phyloP scores from a whole-genome alignment of 2,797 vertebrate genomes.

The Syngnathus rostellatus region DNA sequence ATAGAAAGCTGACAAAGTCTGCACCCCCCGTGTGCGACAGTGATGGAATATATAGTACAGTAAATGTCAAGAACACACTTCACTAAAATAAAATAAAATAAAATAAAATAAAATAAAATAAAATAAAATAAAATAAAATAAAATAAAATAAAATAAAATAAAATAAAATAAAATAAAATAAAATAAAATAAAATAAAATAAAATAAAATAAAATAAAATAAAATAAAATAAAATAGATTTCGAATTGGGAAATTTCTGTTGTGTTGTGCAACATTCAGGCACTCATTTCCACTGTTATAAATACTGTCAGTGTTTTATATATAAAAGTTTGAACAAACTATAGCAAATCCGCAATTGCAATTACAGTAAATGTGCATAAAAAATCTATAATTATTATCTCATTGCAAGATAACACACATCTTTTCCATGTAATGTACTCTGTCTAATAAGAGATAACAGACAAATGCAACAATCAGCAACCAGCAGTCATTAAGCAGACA shows the following conservation, averaged over 20 bases:
- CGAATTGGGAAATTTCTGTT: no score
- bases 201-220: no score
- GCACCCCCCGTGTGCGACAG: slow-evolving; percentile 18
- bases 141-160: no score
- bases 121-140: no score
- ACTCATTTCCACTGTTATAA: neutral
- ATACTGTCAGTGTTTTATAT: neutral
- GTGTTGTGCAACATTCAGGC: neutral
- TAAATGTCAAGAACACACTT: slow-evolving; percentile 50
- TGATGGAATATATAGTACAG: slow-evolving; percentile 12
- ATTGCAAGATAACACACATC: slow-evolving; percentile 30
- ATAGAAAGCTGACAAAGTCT: slow-evolving; percentile 41
- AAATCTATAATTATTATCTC: slow-evolving; percentile 22
- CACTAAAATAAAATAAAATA: slow-evolving; percentile 5
- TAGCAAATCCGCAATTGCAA: neutral
- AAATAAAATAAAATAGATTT: no score
- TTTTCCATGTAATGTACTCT: slow-evolving; percentile 35
- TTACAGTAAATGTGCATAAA: slow-evolving; percentile 2
- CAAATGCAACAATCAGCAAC: slow-evolving; percentile 45
- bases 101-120: no score
- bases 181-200: no score
- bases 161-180: no score
- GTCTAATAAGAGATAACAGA: slow-evolving; percentile 39
- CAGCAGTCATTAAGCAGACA: slow-evolving; percentile 6
- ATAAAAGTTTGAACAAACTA: slow-evolving; percentile 2